phyloP scores from a whole-genome alignment of 2,113 vertebrate genomes.

The Butorides virescens region DNA sequence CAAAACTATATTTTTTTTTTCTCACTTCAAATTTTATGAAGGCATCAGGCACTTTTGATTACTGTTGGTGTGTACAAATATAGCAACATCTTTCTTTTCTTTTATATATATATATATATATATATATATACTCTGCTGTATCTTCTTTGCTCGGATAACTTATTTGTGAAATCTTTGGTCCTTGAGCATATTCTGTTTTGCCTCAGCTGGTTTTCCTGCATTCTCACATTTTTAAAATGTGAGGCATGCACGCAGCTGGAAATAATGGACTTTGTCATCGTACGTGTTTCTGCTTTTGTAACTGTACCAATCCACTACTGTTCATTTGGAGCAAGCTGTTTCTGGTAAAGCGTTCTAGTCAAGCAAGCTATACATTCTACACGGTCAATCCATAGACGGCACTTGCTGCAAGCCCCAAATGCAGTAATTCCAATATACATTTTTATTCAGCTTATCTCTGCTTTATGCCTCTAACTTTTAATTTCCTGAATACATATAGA shows the following conservation, averaged over 20 bases:
- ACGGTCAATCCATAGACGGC: constrained; percentile 49
- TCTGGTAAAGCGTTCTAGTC: constrained; percentile 63
- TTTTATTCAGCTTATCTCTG: constrained; percentile 59
- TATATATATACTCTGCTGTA: constrained; percentile 64
- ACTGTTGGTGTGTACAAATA: constrained; percentile 89
- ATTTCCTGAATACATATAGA: constrained; percentile 59
- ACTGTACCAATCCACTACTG: constrained; percentile 66
- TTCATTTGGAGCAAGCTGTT: constrained; percentile 68
- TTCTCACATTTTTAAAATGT: constrained; percentile 74
- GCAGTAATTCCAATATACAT: constrained; percentile 62
- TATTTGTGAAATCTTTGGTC: constrained; percentile 92
- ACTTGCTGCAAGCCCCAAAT: constrained; percentile 68
- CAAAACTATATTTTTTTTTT: constrained; percentile 77
- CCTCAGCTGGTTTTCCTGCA: constrained; percentile 73
- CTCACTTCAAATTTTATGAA: constrained; percentile 76
- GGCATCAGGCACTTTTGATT: constrained; percentile 96
- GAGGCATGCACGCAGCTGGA: constrained; percentile 74
- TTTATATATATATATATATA: constrained; percentile 11
- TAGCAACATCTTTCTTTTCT: constrained; percentile 74
- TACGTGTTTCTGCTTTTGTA: constrained; percentile 55
- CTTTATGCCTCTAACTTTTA: constrained; percentile 62
- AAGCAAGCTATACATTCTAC: constrained; percentile 72
- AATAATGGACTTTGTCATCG: constrained; percentile 69
- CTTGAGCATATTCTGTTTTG: constrained; percentile 80
- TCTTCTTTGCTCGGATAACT: constrained; percentile 79